Base-by-base conservation (phyloP, 2,113 vertebrate genomes). In the Alethe castanea region DNA sequence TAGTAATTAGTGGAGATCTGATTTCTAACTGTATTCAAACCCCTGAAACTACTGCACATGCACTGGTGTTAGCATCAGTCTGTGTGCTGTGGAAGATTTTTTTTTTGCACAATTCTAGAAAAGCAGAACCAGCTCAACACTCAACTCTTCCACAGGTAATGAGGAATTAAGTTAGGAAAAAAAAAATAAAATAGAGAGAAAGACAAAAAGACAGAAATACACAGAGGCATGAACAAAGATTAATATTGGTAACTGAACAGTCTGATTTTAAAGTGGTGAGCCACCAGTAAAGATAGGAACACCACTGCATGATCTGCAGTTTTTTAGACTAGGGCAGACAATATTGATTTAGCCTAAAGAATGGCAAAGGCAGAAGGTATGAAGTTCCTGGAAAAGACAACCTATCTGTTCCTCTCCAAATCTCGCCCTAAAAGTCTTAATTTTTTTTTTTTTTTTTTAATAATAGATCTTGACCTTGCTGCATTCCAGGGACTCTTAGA, bases 401-500 rank as follows among this genome's bases (percentile, higher is more conserved):
- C 3, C 11, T 31, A 4, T 38, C 36, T 54, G 38, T 53, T 88
- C 33, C 19, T 60, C 53, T 71, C 15, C 72, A 91, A 94, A 67
- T 60, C 35, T 91, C 86, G 23, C 36, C n/a, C 29, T 86, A 38
- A 60, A 91, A 25, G 6, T 56, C 31, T 70, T 48, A 47, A 71
- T 8, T 47, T 50, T n/a, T 33, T 31, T 16, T 16, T 50, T 16
- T 13, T 22, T 20, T 8, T 12, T 61, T 12, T 44, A 35, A 35
- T 35, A 35, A 35, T 35, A 35, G 35, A 57, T 86, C 54, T 82
- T 90, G 33, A 69, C 42, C 79, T 80, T 20, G 26, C 29, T 86
- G 45, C 87, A 93, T 95, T 95, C 79, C 87, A 62, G 50, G 47
- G 48, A 77, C 59, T 80, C 81, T 92, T 96, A 94, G 42, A 33